Evolutionary conservation across 2,888 invertebrate species (phyloP).

Genomic region (Phalangium opilio): DNA sequence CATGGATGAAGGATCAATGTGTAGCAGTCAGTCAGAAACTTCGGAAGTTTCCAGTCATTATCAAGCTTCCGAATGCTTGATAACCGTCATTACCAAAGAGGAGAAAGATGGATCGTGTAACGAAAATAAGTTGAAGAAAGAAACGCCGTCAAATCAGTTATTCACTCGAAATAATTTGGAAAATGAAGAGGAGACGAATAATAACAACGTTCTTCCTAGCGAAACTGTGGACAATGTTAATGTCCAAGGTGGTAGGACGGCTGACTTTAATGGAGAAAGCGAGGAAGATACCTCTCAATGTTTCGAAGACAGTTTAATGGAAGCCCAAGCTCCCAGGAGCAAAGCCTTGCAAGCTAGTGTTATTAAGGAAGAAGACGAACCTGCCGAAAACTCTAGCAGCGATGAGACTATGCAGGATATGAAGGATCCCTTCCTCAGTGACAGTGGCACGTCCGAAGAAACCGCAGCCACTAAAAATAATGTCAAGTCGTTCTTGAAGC

Average conservation of each 20-base stretch:
- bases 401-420: constrained; percentile 19
- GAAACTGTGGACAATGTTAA: constrained; percentile 8
- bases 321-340: constrained; percentile 12
- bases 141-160: not conserved
- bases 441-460: constrained; percentile 12
- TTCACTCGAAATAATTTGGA: not conserved
- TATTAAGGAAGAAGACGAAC: constrained; percentile 20
- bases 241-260: constrained; percentile 8
- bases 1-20: constrained; percentile 2
- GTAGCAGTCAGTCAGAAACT: constrained; percentile 15
- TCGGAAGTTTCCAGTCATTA: constrained; percentile 1
- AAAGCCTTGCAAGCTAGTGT: constrained; percentile 17
- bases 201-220: constrained; percentile 16
- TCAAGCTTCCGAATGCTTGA: not conserved
- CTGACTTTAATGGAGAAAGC: constrained; percentile 9
- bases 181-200: constrained; percentile 7
- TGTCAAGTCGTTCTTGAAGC: not conserved
- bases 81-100: too few relatives aligned
- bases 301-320: constrained; percentile 21
- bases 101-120: too few relatives aligned
- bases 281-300: constrained; percentile 20
- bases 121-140: not conserved
- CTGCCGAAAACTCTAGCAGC: constrained; percentile 16
- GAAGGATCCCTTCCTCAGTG: constrained; percentile 15
- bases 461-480: constrained; percentile 12